Conservation (phyloP, 2,888 invertebrate species). For the Aspidiotus destructor region DNA sequence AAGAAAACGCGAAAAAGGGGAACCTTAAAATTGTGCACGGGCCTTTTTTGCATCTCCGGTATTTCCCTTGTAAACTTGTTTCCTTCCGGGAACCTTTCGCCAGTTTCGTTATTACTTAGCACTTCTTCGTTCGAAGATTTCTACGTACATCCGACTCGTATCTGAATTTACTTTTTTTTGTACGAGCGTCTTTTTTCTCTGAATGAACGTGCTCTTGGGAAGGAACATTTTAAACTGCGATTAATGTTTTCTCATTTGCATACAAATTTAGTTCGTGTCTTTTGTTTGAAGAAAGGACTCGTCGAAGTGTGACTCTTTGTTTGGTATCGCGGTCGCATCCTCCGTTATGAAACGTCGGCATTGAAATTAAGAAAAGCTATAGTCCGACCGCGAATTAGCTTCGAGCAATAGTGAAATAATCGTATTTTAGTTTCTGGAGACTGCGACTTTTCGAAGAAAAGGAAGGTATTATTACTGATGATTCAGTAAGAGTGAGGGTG, state of each 20-base stretch:
- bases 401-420: too few relatives aligned
- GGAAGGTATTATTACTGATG: too few relatives aligned
- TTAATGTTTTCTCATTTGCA: conserved; percentile 32
- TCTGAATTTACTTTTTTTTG: conserved; percentile 22
- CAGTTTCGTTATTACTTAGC: conserved; percentile 32
- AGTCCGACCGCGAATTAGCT: neutral
- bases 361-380: conserved; percentile 4
- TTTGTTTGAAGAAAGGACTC: conserved; percentile 30
- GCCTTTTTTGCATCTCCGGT: conserved; percentile 33
- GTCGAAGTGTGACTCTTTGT: conserved; percentile 27
- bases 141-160: conserved; percentile 29
- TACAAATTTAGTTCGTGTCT: conserved; percentile 29
- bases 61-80: conserved; percentile 32
- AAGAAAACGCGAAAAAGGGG: conserved; percentile 26
- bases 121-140: conserved; percentile 31
- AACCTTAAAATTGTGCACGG: conserved; percentile 30
- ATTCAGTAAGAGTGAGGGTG: too few relatives aligned
- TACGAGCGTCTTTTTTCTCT: conserved; percentile 7
- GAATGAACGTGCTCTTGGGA: conserved; percentile 20
- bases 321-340: conserved; percentile 9
- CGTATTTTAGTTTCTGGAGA: too few relatives aligned
- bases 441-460: too few relatives aligned
- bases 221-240: conserved; percentile 33
- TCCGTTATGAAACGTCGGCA: neutral
- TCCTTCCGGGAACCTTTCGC: conserved; percentile 33